Evolutionary conservation across 1,140 invertebrate genomes (phyloP), one percentile per base, ranked within the genome.

Genomic region (Drosophila bocki): DNA sequence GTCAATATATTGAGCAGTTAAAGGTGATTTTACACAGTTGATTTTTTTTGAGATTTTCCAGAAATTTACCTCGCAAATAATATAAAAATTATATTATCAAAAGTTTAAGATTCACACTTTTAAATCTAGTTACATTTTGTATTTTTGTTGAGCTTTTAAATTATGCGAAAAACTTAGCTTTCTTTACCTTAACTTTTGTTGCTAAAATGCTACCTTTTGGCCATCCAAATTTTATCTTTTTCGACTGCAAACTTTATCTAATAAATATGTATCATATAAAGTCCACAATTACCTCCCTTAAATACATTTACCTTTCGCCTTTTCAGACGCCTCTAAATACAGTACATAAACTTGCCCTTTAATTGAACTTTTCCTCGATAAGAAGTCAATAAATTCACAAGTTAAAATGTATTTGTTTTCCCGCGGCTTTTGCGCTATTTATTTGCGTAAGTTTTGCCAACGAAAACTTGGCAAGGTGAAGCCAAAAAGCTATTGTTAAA

Each of bases 291-390:
- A 33, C 1, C 17, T 35, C 3, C 13, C 26, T 17, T 19, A 33
- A 44, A 64, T 37, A 6, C 15, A 35, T 45, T 35, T 35, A 26
- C 42, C 12, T 39, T 29, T 54, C 3, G 0, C 12, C 9, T 33
- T 35, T 37, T 42, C 33, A 7, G 11, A 7, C 42, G 6, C 29
- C 19, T 8, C 32, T 29, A 50, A 72, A 19, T 26, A 60, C 22
- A 51, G 39, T 44, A 32, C 19, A 56, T 4, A 72, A 72, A 72
- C 53, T 51, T 72, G 56, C 53, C 53, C 65, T 72, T 37, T 72
- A 71, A 72, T 72, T 59, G 67, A 72, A 71, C 67, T 72, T 72
- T 72, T 71, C 53, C 37, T 47, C 41, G 68, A 72, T 74, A 74
- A 72, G 70, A 67, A 59, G 42, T 22, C 54, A 72, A 72, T 71